Base-by-base conservation (phyloP, 2,888 invertebrate genomes). In the Coleophora flavipennella region DNA sequence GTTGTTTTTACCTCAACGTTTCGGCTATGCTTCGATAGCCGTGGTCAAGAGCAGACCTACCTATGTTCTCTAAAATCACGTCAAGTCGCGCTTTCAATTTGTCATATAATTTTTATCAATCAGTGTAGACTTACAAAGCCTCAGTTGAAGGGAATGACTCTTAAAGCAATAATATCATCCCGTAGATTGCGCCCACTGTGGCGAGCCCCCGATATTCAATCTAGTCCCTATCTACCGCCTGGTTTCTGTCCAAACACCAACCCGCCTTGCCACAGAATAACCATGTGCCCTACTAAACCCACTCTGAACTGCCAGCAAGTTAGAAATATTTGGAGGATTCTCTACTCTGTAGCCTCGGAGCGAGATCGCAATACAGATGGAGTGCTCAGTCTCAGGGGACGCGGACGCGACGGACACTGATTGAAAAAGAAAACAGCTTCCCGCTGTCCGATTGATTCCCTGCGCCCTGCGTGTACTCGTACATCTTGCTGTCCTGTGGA, bases 381-480 rank as follows among this genome's bases (percentile, higher is more conserved):
- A 48, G 51, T 52, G 51, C 45, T 54, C 51, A 59, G 53, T 59
- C 76, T 59, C 74, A 40, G 55, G 72, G 72, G 79, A 74, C 61
- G 62, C 58, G 56, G 63, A 64, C 67, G 72, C 72, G 79, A 74
- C 61, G 62, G 59, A 56, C 64, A 64, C 67, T 80, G 80, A 79
- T 80, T 80, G 80, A 75, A 80, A 80, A 78, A 76, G 76, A 77
- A 79, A 80, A 80, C 78, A 79, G 73, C 66, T 71, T 71, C 67
- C 67, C 74, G 61, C 62, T 67, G 72, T 72, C 70, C 73, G 72
- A 77, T 79, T 78, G 79, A 79, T 76, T 79, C 73, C 69, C 67
- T 68, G 72, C 66, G 60, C 67, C 66, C 66, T 59, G 59, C 48
- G 49, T 57, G 51, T n/a, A 56, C 64, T 69, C n/a, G 66, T 70